Base-by-base conservation (phyloP, 2,888 invertebrate species). In the Crossocerus cetratus region DNA sequence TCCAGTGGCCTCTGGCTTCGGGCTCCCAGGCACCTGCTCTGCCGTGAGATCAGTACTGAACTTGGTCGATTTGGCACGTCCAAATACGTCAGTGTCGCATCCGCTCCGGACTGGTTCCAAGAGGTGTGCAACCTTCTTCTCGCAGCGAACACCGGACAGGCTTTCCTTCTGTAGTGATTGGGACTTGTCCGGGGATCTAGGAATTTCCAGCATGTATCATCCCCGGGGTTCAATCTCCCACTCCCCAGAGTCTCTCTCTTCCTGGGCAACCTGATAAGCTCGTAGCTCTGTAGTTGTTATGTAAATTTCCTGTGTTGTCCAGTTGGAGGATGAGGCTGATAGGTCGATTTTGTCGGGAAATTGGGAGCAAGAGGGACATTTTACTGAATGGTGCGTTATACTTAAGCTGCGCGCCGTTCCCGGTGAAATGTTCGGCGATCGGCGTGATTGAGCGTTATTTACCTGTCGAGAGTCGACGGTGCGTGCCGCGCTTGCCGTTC, bases 1-100 rank as follows among this genome's bases (percentile, higher is more conserved):
- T 90, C 0, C 86, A 88, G 54, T 86, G 86, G 22, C 81, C 88
- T 5, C 87, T 89, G n/a, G 83, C 86, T 16, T 79, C 85, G 56
- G 81, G 83, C 2, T 83, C 88, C 20, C 89, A 89, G 64, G 83
- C 87, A 1, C 75, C 88, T 2, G 81, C 88, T 2, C 83, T 89
- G 56, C 82, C 86, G 18, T 83, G 88, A 68, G 88, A 89, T 62
- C 88, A 89, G 22, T 77, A 81, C 69, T 82, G 73, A 82, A 69
- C 57, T 56, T 65, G 59, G 53, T 49, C 42, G n/a, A 23, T 20
- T 43, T 60, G 59, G 13, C 45, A 44, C n/a, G n/a, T n/a, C n/a
- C n/a, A n/a, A n/a, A 21, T 21, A 42, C 32, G 54, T 22, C 44
- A 49, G 18, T 61, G 60, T 23, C 55, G 21, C 23, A 63, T 58